Evolutionary conservation across 2,797 vertebrate species (phyloP).

Genomic region (Epinephelus malabaricus): DNA sequence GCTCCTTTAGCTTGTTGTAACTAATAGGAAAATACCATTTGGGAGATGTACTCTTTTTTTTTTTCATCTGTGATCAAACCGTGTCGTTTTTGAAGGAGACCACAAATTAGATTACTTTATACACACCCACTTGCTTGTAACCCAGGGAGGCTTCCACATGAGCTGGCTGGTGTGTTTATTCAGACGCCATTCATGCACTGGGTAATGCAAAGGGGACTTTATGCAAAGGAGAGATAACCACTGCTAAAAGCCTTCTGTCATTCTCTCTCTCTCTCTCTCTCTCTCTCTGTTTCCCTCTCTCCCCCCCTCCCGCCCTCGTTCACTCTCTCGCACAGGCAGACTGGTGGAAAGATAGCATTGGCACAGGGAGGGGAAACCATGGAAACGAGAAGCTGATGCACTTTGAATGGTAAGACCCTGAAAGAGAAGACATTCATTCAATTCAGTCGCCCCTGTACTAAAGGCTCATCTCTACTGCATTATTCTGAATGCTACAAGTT

Average conservation of each 20-base stretch:
- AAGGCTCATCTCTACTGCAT: slow-evolving; percentile 70
- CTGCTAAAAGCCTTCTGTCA: slow-evolving; percentile 77
- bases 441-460: slow-evolving; percentile 62
- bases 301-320: slow-evolving; percentile 7
- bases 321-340: slow-evolving; percentile 63
- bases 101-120: slow-evolving; percentile 76
- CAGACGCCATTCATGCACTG: slow-evolving; percentile 70
- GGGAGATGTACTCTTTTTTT: slow-evolving; percentile 56
- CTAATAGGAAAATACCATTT: slow-evolving; percentile 67
- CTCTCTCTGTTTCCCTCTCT: slow-evolving; percentile 9
- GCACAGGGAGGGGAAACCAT: slow-evolving; percentile 80
- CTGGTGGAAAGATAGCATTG: slow-evolving; percentile 77
- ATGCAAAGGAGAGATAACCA: slow-evolving; percentile 83
- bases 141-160: slow-evolving; percentile 69
- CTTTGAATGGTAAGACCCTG: slow-evolving; percentile 84
- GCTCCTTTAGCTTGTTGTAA: slow-evolving; percentile 59
- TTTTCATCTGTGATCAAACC: slow-evolving; percentile 66
- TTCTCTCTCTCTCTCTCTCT: slow-evolving; percentile 51
- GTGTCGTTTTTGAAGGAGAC: slow-evolving; percentile 73
- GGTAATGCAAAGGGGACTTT: slow-evolving; percentile 80
- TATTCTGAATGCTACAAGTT: slow-evolving; percentile 70
- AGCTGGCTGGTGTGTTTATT: slow-evolving; percentile 76
- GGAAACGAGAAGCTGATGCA: slow-evolving; percentile 84
- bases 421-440: slow-evolving; percentile 83
- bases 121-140: slow-evolving; percentile 76